These are phyloP conservation scores for Brassicogethes aeneus DNA, from an alignment of 2,888 invertebrate genomes.

Conservation along the genomic window DNA sequence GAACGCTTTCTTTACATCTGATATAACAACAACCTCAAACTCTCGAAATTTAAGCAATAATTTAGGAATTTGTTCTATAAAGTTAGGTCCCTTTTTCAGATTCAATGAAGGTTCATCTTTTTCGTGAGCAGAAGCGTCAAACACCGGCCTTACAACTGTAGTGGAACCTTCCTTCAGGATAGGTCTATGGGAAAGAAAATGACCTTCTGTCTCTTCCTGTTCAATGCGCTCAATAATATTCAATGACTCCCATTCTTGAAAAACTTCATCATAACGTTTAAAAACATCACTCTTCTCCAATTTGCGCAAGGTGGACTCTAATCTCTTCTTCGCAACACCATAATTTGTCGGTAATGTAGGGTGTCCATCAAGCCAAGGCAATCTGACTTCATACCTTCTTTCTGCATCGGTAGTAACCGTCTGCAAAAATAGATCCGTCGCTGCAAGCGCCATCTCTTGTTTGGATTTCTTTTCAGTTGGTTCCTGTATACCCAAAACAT, in stretches of 20 bases:
- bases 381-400: background rate
- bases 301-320: background rate
- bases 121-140: too few relatives aligned
- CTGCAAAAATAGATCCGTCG: background rate
- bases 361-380: background rate
- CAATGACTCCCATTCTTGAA: background rate
- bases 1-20: constrained; percentile 7
- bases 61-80: constrained; percentile 7
- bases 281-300: background rate
- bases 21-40: constrained; percentile 3
- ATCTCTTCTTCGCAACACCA: background rate
- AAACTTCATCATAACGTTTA: background rate
- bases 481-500: background rate
- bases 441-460: background rate
- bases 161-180: too few relatives aligned
- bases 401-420: background rate
- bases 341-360: background rate
- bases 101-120: too few relatives aligned
- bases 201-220: too few relatives aligned
- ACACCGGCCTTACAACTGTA: too few relatives aligned
- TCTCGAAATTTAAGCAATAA: constrained; percentile 5
- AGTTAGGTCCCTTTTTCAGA: constrained; percentile 7
- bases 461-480: background rate
- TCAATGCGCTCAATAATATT: background rate
- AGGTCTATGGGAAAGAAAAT: background rate